phyloP scores from a whole-genome alignment of 2,797 vertebrate genomes.

The Sebastes reedi region DNA sequence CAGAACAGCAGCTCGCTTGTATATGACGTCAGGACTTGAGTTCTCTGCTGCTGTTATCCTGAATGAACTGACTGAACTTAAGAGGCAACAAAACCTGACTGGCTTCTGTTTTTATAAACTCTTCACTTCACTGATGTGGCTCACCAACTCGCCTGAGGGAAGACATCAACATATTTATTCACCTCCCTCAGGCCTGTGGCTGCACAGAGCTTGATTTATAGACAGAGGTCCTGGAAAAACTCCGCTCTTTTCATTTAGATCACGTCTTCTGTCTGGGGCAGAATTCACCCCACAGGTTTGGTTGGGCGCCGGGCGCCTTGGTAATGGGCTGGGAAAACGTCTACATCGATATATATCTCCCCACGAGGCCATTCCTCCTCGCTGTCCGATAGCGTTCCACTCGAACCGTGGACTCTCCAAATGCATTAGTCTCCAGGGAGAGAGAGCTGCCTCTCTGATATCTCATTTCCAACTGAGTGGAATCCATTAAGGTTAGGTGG shows the following conservation, averaged over 20 bases:
- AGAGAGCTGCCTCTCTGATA: conserved; percentile 50
- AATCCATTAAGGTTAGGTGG: conserved; percentile 64
- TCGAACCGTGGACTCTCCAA: conserved; percentile 55
- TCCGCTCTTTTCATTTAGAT: conserved; percentile 60
- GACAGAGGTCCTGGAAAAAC: conserved; percentile 48
- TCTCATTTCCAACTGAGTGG: conserved; percentile 67
- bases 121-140: not conserved
- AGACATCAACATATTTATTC: conserved; percentile 38
- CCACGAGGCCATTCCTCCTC: conserved; percentile 52
- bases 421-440: conserved; percentile 67
- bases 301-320: conserved; percentile 44
- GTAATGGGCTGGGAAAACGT: conserved; percentile 73
- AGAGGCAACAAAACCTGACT: not conserved
- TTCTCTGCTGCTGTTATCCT: not conserved
- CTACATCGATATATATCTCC: conserved; percentile 75
- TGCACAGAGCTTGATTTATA: conserved; percentile 54
- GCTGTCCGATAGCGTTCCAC: conserved; percentile 40
- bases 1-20: not conserved
- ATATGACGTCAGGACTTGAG: not conserved
- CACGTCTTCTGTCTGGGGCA: conserved; percentile 47
- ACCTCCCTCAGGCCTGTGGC: conserved; percentile 5
- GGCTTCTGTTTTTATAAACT: conserved; percentile 17
- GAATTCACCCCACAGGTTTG: conserved; percentile 59
- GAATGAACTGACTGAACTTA: not conserved
- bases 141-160: not conserved